Percentiles rank a stretch among this genome's conserved stretches.
Conservation (phyloP, 2,888 invertebrate species). For the Coremacera marginata region DNA sequence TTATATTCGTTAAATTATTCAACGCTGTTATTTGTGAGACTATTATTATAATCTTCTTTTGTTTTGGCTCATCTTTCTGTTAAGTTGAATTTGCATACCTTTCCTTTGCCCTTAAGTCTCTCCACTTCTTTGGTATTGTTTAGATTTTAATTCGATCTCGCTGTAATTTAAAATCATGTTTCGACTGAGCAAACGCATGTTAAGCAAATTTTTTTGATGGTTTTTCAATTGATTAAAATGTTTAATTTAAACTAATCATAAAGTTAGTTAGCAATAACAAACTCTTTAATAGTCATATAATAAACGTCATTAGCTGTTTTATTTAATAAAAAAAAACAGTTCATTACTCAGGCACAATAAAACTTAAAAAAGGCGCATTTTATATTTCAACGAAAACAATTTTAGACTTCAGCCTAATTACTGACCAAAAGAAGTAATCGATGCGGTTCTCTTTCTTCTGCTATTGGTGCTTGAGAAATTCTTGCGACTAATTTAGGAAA, state of each 20-base stretch:
- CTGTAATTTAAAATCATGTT: not conserved
- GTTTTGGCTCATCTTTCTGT: no score
- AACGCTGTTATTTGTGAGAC: no score
- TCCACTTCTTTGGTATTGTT: no score
- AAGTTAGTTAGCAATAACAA: not conserved
- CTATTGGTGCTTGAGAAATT: not conserved
- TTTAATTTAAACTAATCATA: not conserved
- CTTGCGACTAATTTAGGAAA: conserved; percentile 3
- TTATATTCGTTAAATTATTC: no score
- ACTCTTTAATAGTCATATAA: no score
- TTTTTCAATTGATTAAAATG: not conserved
- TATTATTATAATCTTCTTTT: no score
- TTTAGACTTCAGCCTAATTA: conserved; percentile 2
- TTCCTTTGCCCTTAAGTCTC: no score
- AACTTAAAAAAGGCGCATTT: not conserved
- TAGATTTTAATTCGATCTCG: no score
- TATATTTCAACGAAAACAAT: conserved; percentile 19
- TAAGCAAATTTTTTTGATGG: not conserved
- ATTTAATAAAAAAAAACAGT: no score
- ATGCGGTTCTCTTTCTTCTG: not conserved
- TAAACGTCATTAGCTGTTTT: no score
- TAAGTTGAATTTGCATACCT: no score
- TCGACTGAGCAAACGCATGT: not conserved
- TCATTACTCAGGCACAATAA: no score
- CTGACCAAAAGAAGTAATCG: conserved; percentile 18